Evolutionary conservation across 2,113 vertebrate genomes (phyloP).

Genomic region (Sapayoa aenigma): DNA sequence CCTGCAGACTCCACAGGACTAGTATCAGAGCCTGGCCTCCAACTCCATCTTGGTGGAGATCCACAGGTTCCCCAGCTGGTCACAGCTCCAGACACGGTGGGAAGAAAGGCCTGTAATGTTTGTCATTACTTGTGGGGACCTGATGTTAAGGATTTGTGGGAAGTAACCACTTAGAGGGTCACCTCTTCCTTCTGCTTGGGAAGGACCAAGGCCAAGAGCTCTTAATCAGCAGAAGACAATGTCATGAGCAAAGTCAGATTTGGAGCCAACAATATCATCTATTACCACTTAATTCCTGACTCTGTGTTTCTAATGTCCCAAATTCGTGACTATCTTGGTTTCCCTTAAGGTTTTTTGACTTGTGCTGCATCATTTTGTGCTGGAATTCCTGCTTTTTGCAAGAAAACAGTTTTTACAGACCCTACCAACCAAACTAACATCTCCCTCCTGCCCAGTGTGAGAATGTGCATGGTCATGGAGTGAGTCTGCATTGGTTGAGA

Average conservation of each 20-base stretch:
- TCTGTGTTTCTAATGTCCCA: background rate
- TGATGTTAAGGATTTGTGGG: background rate
- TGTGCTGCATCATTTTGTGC: background rate
- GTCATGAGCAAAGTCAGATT: background rate
- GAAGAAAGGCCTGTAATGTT: accelerated
- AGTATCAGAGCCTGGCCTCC: background rate
- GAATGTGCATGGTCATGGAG: background rate
- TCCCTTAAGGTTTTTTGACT: background rate
- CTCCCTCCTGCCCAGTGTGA: accelerated
- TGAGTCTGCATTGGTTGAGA: background rate
- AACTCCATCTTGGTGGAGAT: accelerated
- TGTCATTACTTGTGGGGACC: background rate
- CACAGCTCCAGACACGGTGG: accelerated
- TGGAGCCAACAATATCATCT: background rate
- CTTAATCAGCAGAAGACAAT: background rate
- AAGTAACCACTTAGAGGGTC: background rate
- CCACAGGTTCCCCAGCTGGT: accelerated
- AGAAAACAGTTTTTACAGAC: background rate
- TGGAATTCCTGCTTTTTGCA: background rate
- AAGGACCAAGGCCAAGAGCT: background rate
- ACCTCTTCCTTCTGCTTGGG: background rate
- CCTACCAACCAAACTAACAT: background rate
- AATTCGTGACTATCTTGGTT: background rate
- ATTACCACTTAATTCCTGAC: background rate
- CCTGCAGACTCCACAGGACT: background rate